A percentile compares a stretch with the other conserved stretches of the same genome.
phyloP scores from a whole-genome alignment of 2,113 vertebrate genomes.

The Pangasianodon hypophthalmus region DNA sequence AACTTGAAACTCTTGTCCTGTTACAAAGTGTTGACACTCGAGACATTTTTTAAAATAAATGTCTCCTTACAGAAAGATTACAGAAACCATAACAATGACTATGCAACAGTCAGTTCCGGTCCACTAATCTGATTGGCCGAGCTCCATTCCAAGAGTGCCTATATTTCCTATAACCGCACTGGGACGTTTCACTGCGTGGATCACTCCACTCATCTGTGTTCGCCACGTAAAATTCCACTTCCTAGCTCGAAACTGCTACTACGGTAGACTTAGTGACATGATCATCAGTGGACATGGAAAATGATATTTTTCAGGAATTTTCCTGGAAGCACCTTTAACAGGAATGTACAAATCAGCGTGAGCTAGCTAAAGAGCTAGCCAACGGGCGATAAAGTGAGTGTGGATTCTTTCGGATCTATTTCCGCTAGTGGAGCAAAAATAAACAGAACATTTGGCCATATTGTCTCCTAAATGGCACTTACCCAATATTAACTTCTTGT shows the following conservation, averaged over 20 bases:
- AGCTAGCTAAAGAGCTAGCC: neutral
- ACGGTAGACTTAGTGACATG: neutral
- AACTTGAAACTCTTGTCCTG: neutral
- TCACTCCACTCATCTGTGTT: neutral
- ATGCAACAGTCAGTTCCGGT: neutral
- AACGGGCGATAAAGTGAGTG: neutral
- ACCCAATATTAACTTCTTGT: neutral
- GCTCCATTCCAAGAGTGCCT: neutral
- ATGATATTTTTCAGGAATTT: neutral
- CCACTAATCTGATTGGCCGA: neutral
- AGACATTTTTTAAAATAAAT: neutral
- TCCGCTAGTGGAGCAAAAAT: neutral
- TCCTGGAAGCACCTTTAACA: neutral
- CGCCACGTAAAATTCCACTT: neutral
- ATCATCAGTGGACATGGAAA: neutral
- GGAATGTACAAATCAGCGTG: neutral
- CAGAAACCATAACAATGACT: neutral
- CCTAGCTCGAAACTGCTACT: neutral
- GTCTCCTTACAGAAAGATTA: neutral
- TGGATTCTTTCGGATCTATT: neutral
- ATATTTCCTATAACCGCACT: neutral
- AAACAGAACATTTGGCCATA: neutral
- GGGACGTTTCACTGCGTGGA: neutral
- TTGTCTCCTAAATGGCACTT: neutral
- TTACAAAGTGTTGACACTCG: too few species aligned